Evolutionary conservation across 1,140 invertebrate genomes (phyloP), one percentile per base, ranked within the genome.

Genomic region (Drosophila cardini): DNA sequence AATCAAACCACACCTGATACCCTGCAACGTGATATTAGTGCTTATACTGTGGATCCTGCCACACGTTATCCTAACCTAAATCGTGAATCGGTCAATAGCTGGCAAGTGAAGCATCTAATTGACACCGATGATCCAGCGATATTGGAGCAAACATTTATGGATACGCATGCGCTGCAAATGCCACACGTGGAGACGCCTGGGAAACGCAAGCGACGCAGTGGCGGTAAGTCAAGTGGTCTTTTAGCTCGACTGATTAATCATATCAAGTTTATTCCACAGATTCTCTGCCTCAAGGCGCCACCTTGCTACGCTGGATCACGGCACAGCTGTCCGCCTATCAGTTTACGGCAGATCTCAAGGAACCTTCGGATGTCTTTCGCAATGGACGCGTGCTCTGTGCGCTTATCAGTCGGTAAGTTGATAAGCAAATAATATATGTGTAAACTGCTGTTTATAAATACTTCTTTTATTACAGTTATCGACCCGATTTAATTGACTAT

Each of bases 1-100:
- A 97, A 96, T 58, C 98, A 99, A 94, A 99, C 98, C 0, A 99
- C 98, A 0, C 98, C 98, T 0, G 98, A 99, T 92, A 99, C 99
- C 91, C 93, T 99, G 15, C 96, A 96, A 82, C 96, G 98, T 83
- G 97, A 98, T 93, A 96, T 96, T 79, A 94, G 95, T 56, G 94
- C 95, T 4, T 99, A 98, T 92, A 98, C 97, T 0, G 93, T 99
- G 3, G 97, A 99, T 92, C 98, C 98, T 3, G 95, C 95, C 40
- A 97, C 97, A 15, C 94, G 97, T 74, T 95, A 95, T 89, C 94
- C 94, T 0, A 95, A 95, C 79, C 90, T 95, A 9, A 95, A 95
- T 90, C 93, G 94, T 9, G 92, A 86, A 1, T 93, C 93, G 2
- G 94, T 94, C 67, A 90, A 93, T 71, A 82, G 86, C 30, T 91